A percentile compares a stretch with the other conserved stretches of the same genome.
Conservation (phyloP, 2,888 invertebrate species). For the Anticlea derivata region DNA sequence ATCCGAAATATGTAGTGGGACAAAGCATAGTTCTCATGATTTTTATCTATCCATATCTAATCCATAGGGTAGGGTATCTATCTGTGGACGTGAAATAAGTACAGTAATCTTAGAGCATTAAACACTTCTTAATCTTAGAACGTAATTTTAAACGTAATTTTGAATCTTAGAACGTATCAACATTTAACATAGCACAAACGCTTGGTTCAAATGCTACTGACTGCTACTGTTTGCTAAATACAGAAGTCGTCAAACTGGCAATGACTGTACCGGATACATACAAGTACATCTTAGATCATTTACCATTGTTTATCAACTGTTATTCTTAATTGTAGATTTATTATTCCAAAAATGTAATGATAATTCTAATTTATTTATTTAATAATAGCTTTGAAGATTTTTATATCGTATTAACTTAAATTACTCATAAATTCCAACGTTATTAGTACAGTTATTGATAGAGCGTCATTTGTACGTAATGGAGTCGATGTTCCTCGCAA, state of each 20-base stretch:
- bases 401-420: neutral
- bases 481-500: conserved; percentile 82
- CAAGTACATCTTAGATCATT: conserved; percentile 35
- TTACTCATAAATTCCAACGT: conserved; percentile 57
- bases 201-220: conserved; percentile 6
- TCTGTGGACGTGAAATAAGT: no score
- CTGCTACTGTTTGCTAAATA: conserved; percentile 71
- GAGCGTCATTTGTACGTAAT: conserved; percentile 87
- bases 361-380: conserved; percentile 1
- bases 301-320: neutral
- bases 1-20: no score
- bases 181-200: neutral
- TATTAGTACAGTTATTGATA: conserved; percentile 71
- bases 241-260: conserved; percentile 80
- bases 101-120: no score
- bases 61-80: no score
- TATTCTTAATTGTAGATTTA: neutral
- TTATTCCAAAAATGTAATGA: neutral
- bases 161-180: no score
- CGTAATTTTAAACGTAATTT: no score
- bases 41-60: no score
- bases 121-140: no score
- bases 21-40: no score
- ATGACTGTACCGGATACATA: conserved; percentile 64
- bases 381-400: neutral